Evolutionary conservation across 1,140 invertebrate genomes (phyloP).

Genomic region (Brachystomella parvula): DNA sequence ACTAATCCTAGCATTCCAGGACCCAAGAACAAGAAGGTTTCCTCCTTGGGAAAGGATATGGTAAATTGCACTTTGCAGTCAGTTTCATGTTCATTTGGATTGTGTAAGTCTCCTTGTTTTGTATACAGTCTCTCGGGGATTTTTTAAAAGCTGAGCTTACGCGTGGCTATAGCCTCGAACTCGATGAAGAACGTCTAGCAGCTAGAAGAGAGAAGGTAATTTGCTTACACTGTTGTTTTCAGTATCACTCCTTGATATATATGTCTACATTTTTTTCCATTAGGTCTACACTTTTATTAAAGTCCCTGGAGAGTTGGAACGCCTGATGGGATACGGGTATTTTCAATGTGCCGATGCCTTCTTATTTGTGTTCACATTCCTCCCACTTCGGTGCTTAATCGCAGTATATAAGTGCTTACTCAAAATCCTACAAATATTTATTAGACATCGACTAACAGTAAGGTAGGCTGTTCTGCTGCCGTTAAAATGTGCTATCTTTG

Average conservation of each 20-base stretch:
- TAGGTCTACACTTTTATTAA: conserved; percentile 89
- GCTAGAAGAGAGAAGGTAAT: conserved; percentile 73
- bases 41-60: not conserved
- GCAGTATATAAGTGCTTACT: conserved; percentile 38
- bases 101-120: conserved; percentile 4
- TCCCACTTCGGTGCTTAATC: conserved; percentile 65
- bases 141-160: conserved; percentile 83
- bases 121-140: conserved; percentile 31
- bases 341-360: conserved; percentile 94
- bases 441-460: conserved; percentile 12
- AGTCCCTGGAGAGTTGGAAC: conserved; percentile 86
- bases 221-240: not conserved
- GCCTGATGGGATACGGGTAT: conserved; percentile 93
- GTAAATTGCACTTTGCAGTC: not conserved
- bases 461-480: no score
- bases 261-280: not conserved
- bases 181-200: conserved; percentile 88
- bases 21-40: no score
- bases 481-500: no score
- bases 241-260: not conserved
- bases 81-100: not conserved
- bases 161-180: conserved; percentile 79
- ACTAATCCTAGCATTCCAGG: no score
- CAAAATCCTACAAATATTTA: conserved; percentile 12
- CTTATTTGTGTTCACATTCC: conserved; percentile 94